Evolutionary conservation across 2,113 vertebrate species (phyloP).

Genomic region (Equus quagga): DNA sequence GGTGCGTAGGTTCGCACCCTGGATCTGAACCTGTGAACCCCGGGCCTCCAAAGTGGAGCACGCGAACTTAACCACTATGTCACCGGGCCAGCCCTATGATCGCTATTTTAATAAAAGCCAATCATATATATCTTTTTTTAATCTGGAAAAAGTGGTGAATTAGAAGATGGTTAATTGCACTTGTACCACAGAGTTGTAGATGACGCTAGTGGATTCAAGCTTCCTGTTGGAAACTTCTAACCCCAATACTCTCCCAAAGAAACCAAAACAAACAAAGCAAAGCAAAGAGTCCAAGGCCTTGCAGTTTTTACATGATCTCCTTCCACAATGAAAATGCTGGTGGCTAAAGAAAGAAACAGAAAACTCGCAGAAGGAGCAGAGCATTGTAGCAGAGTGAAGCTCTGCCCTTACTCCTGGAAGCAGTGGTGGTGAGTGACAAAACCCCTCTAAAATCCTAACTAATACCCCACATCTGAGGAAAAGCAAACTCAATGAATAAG

Average conservation of each 20-base stretch:
- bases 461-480: background rate
- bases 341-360: background rate
- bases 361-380: background rate
- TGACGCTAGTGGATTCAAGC: background rate
- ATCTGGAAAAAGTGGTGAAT: background rate
- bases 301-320: background rate
- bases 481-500: background rate
- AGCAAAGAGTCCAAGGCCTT: background rate
- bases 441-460: background rate
- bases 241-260: background rate
- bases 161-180: background rate
- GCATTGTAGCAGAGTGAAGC: background rate
- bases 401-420: background rate
- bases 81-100: background rate
- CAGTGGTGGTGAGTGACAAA: background rate
- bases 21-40: no score
- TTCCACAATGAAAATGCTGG: background rate
- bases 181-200: background rate
- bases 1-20: no score
- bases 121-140: background rate
- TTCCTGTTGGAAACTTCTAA: background rate
- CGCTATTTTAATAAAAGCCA: background rate
- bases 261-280: background rate
- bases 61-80: no score
- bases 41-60: no score